Percentiles rank a stretch among this genome's conserved stretches.
Conservation (phyloP, 2,888 invertebrate species). For the Drosophila basisetae region DNA sequence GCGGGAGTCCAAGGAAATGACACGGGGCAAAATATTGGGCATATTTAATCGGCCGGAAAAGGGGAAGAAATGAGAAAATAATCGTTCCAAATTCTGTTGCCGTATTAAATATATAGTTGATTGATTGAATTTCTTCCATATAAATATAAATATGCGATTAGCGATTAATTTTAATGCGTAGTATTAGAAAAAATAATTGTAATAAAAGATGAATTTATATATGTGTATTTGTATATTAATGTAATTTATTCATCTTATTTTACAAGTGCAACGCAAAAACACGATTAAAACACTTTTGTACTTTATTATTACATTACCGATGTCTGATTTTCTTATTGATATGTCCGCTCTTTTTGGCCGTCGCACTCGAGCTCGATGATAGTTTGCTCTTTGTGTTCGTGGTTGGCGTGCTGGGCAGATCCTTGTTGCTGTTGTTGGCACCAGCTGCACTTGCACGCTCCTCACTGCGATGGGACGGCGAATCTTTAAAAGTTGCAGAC, state of each 20-base stretch:
- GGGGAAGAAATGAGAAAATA: constrained; percentile 23
- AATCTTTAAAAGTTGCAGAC: constrained; percentile 38
- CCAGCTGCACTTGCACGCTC: constrained; percentile 14
- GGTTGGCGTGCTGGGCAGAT: constrained; percentile 76
- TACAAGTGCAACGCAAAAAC: constrained; percentile 31
- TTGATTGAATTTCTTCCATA: constrained; percentile 8
- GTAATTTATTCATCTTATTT: constrained; percentile 18
- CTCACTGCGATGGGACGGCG: constrained; percentile 80
- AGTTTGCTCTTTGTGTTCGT: constrained; percentile 87
- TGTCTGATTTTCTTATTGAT: constrained; percentile 93
- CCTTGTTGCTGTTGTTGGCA: constrained; percentile 75
- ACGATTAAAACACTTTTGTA: constrained; percentile 19
- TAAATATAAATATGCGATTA: constrained; percentile 17
- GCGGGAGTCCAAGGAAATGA: constrained; percentile 98
- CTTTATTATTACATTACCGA: constrained; percentile 87
- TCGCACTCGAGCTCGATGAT: constrained; percentile 83
- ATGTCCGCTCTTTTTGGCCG: constrained; percentile 89
- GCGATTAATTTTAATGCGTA: constrained; percentile 23
- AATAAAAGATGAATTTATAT: constrained; percentile 24
- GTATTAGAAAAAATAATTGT: constrained; percentile 19
- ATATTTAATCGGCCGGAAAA: constrained; percentile 87
- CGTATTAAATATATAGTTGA: constrained; percentile 24
- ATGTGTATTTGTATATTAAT: constrained; percentile 12
- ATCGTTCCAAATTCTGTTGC: constrained; percentile 10
- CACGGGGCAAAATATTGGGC: constrained; percentile 96